Evolutionary conservation across 2,888 invertebrate species (phyloP), one percentile per base, ranked within the genome.

Genomic region (Plagodis dolabraria): DNA sequence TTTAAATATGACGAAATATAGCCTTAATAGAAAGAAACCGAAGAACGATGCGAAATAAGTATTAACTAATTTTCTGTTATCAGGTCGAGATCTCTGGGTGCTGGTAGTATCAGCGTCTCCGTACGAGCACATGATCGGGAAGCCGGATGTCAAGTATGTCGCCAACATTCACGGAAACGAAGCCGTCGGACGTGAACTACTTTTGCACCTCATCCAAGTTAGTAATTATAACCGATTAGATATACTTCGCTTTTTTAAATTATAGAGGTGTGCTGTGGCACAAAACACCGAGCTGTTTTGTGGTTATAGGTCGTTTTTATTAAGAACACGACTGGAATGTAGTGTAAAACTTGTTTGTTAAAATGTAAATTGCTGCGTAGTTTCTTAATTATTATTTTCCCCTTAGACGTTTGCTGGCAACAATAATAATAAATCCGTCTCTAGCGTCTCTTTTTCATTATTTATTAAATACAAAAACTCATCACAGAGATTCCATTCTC

Each of bases 111-210:
- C 97, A 0, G 95, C 97, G 5, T 97, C 97, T 0, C 97, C 98
- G 0, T 97, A 97, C 83, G 97, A 98, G 81, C 97, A 98, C 82
- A 97, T 97, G 96, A 95, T 97, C 70, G 98, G 98, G 53, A 97
- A 99, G 83, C 99, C 99, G 2, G 99, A 99, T 86, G 98, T 99
- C 54, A 99, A 99, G 87, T 99, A 99, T 86, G 96, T 99, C 54
- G 99, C 97, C 56, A 99, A 98, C 88, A 99, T 99, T 92, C 99
- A 99, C 87, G 99, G 99, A 62, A 99, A 99, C 83, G 99, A 98
- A 88, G 97, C 97, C 0, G 98, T 99, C 38, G 99, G 99, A 10
- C 94, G 99, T 34, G 99, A 99, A 88, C 92, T 99, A 75, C 94
- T 99, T 79, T 93, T 99, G 55, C 97, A 98, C 83, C 94, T 99